Evolutionary conservation across 2,888 invertebrate genomes (phyloP).

Genomic region (Helleia helle): DNA sequence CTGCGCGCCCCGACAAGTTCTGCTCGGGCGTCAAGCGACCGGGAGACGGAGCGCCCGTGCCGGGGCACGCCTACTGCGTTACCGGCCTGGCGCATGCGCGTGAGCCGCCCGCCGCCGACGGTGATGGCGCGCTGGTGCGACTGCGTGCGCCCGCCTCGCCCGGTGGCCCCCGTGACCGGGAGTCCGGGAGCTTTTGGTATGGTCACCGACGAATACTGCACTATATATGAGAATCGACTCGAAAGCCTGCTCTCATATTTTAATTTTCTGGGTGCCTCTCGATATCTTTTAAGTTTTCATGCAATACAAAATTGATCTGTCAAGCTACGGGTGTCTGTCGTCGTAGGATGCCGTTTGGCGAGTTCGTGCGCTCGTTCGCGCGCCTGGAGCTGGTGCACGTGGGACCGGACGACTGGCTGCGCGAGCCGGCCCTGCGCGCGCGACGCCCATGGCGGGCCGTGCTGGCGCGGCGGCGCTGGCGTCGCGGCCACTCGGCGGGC

Average conservation of each 20-base stretch:
- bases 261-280: too few species aligned
- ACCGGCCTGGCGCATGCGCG: constrained; percentile 81
- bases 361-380: constrained; percentile 78
- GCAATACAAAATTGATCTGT: too few species aligned
- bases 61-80: constrained; percentile 80
- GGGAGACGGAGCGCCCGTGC: constrained; percentile 77
- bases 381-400: constrained; percentile 82
- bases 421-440: constrained; percentile 77
- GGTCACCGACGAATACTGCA: too few species aligned
- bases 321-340: too few species aligned
- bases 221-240: too few species aligned
- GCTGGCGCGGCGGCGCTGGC: constrained; percentile 79
- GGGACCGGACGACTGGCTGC: constrained; percentile 84
- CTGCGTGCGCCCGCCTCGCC: constrained; percentile 80
- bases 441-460: constrained; percentile 81
- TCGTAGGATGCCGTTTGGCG: constrained; percentile 80
- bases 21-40: constrained; percentile 39
- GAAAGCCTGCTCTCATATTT: too few species aligned
- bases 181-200: too few species aligned
- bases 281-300: too few species aligned
- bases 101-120: constrained; percentile 38
- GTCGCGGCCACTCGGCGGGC: constrained; percentile 80
- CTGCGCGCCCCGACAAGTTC: constrained; percentile 30
- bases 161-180: too few species aligned
- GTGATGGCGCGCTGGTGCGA: constrained; percentile 67